A percentile compares a stretch with the other conserved stretches of the same genome.
phyloP scores from a whole-genome alignment of 2,888 invertebrate species.

The Scrobipalpa costella region DNA sequence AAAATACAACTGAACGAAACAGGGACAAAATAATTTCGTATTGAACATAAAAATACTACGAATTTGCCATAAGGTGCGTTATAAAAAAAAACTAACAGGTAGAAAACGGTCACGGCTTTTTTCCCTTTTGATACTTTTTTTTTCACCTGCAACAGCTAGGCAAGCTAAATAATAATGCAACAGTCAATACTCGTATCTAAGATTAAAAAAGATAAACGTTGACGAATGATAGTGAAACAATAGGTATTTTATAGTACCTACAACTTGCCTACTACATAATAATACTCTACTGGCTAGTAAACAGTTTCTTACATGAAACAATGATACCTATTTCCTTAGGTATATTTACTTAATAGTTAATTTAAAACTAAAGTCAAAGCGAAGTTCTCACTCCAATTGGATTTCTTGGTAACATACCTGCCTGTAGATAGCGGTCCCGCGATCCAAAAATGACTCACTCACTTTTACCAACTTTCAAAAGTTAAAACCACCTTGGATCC shows the following conservation, averaged over 20 bases:
- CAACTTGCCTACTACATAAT: not conserved
- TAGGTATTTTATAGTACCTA: slow-evolving; percentile 2
- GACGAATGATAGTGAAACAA: not conserved
- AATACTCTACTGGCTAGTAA: no score
- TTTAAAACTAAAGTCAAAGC: not conserved
- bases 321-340: no score
- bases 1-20: no score
- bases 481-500: slow-evolving; percentile 19
- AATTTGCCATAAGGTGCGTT: slow-evolving; percentile 12
- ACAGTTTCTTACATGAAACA: no score
- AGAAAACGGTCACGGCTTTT: slow-evolving; percentile 1
- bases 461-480: slow-evolving; percentile 23
- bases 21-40: not conserved
- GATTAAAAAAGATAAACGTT: not conserved
- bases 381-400: not conserved
- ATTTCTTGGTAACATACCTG: slow-evolving; percentile 16
- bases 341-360: not conserved
- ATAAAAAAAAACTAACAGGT: not conserved
- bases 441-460: slow-evolving; percentile 21
- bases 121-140: slow-evolving; percentile 1
- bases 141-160: not conserved
- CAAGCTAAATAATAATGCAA: not conserved
- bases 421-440: slow-evolving; percentile 12
- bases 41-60: not conserved
- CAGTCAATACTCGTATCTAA: no score